Conservation (phyloP, 2,888 invertebrate genomes). For the Anthrax anthrax region DNA sequence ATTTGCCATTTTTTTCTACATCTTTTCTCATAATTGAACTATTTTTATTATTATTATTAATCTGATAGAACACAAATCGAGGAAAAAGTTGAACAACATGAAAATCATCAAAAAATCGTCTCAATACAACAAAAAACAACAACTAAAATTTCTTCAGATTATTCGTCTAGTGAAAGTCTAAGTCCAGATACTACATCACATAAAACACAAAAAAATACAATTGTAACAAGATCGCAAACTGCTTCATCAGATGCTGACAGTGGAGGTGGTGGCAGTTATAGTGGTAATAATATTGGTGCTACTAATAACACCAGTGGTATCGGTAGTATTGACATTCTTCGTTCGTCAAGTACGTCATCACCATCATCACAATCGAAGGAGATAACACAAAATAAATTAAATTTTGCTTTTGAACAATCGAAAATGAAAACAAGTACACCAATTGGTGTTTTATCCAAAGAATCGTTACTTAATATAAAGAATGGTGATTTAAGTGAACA, state of each 20-base stretch:
- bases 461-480: conserved; percentile 2
- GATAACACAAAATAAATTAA: no score
- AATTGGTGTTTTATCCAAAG: neutral
- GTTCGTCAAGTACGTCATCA: no score
- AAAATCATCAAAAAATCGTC: conserved; percentile 19
- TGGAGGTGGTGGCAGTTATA: no score
- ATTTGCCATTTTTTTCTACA: no score
- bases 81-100: conserved; percentile 22
- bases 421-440: conserved; percentile 10
- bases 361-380: no score
- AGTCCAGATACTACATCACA: conserved; percentile 20
- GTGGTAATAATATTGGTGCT: no score
- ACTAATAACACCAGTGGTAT: no score
- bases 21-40: neutral
- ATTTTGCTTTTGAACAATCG: no score
- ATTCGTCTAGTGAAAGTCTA: conserved; percentile 40
- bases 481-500: conserved; percentile 33
- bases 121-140: conserved; percentile 7
- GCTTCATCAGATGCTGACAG: no score
- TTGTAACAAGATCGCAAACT: conserved; percentile 26
- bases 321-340: no score
- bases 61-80: conserved; percentile 28
- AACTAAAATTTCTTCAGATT: conserved; percentile 37
- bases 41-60: neutral
- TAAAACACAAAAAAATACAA: conserved; percentile 15